Evolutionary conservation across 2,113 vertebrate species (phyloP).

Genomic region (Alligator mississippiensis): DNA sequence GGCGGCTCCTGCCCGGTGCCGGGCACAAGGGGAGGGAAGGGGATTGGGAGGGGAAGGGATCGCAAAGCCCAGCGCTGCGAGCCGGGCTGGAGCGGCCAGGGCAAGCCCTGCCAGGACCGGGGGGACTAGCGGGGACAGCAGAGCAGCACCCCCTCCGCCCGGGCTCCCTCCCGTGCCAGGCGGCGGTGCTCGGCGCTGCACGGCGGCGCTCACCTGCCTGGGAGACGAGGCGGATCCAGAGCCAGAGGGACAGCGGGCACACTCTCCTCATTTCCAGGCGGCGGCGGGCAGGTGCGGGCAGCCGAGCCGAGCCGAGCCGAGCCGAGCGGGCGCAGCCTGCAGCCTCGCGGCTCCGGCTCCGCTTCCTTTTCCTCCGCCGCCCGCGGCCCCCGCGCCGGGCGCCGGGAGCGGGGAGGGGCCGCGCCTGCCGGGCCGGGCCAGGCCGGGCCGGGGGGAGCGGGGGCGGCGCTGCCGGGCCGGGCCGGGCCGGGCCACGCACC

Average conservation of each 20-base stretch:
- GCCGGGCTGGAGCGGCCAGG: too few species aligned
- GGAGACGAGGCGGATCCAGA: constrained; percentile 87
- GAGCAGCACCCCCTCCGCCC: too few species aligned
- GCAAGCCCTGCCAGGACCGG: too few species aligned
- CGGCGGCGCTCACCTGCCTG: constrained; percentile 85
- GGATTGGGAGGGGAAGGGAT: too few species aligned
- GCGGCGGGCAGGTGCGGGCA: constrained; percentile 23
- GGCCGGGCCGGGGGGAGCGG: neutral
- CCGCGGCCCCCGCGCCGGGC: neutral
- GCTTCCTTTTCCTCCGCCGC: constrained; percentile 84
- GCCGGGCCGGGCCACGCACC: neutral
- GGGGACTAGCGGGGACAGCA: neutral
- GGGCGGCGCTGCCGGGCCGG: neutral
- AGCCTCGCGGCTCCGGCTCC: constrained; percentile 65
- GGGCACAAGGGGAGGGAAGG: too few species aligned
- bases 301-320: neutral
- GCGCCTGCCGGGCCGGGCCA: neutral
- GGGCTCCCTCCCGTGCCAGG: too few species aligned
- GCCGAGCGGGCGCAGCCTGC: constrained; percentile 36
- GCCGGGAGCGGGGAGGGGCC: neutral
- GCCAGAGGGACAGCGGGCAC: constrained; percentile 84
- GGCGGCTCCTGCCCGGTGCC: too few species aligned
- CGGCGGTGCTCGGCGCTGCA: neutral
- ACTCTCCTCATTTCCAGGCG: constrained; percentile 92
- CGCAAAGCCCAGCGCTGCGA: too few species aligned